Percentiles rank a stretch among this genome's conserved stretches.
phyloP scores from a whole-genome alignment of 2,888 invertebrate species.

The Lasius platythorax region DNA sequence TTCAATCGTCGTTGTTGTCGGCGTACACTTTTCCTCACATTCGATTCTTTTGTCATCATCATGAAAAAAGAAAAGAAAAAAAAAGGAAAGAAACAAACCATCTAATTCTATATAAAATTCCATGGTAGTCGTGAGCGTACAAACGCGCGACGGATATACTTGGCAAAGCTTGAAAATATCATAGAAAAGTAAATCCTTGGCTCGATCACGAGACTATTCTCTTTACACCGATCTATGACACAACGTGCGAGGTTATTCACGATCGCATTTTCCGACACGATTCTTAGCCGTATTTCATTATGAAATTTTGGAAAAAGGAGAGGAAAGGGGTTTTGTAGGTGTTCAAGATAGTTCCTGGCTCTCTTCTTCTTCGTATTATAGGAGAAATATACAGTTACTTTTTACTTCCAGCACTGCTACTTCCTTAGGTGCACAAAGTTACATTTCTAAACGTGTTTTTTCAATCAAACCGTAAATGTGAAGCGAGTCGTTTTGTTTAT shows the following conservation, averaged over 20 bases:
- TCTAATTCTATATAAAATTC: constrained; percentile 61
- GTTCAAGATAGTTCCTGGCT: constrained; percentile 22
- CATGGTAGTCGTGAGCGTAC: background rate
- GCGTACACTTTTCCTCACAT: constrained; percentile 35
- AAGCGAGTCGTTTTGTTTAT: background rate
- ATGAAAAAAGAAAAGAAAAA: constrained; percentile 57
- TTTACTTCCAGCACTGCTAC: constrained; percentile 30
- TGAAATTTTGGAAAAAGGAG: constrained; percentile 6
- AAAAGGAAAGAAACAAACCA: constrained; percentile 63
- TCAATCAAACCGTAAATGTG: constrained; percentile 17
- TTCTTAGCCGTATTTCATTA: background rate
- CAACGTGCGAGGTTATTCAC: background rate
- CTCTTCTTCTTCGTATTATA: background rate
- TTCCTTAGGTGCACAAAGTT: constrained; percentile 27
- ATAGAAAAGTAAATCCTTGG: constrained; percentile 71
- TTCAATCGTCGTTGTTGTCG: constrained; percentile 62
- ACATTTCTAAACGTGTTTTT: constrained; percentile 14
- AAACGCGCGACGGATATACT: constrained; percentile 41
- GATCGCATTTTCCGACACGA: constrained; percentile 1
- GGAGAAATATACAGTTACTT: constrained; percentile 7
- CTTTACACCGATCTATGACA: background rate
- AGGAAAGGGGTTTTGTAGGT: constrained; percentile 16
- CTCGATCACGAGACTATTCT: constrained; percentile 43
- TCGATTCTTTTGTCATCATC: constrained; percentile 59
- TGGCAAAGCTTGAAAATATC: constrained; percentile 56